Conservation (phyloP, 2,888 invertebrate genomes). For the Hypolimnas misippus region DNA sequence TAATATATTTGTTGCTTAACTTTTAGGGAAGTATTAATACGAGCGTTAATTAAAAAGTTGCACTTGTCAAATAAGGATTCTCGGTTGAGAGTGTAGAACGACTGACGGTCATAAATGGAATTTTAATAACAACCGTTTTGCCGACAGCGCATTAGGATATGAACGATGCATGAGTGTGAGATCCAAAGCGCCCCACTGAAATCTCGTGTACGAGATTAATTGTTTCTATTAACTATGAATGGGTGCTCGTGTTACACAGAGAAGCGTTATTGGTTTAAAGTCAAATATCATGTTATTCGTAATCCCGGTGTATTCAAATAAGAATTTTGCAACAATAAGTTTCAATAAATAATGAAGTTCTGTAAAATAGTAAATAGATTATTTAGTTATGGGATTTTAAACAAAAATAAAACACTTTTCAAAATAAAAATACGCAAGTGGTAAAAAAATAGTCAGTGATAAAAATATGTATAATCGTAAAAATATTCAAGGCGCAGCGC, state of each 20-base stretch:
- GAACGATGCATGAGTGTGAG: conserved; percentile 44
- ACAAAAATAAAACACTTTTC: too few relatives aligned
- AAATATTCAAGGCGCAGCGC: conserved; percentile 48
- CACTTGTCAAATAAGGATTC: conserved; percentile 61
- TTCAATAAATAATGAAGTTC: background rate
- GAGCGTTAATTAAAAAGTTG: conserved; percentile 72
- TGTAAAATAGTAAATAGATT: background rate
- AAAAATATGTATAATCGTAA: conserved; percentile 46
- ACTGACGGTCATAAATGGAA: conserved; percentile 52
- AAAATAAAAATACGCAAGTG: too few relatives aligned
- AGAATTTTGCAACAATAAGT: conserved; percentile 37
- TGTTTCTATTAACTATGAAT: conserved; percentile 41
- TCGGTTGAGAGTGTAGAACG: conserved; percentile 46
- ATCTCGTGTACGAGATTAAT: conserved; percentile 36
- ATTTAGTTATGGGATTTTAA: too few relatives aligned
- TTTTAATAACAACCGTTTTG: conserved; percentile 56
- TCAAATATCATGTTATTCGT: conserved; percentile 15
- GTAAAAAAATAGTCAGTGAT: background rate
- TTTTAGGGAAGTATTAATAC: conserved; percentile 61
- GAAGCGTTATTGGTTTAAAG: conserved; percentile 30
- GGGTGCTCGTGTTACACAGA: conserved; percentile 32
- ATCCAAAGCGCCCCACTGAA: conserved; percentile 33
- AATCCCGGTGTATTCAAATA: conserved; percentile 18
- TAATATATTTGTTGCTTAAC: conserved; percentile 56
- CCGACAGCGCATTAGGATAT: conserved; percentile 53